Evolutionary conservation across 2,888 invertebrate genomes (phyloP).

Genomic region (Brachypterus glaber): DNA sequence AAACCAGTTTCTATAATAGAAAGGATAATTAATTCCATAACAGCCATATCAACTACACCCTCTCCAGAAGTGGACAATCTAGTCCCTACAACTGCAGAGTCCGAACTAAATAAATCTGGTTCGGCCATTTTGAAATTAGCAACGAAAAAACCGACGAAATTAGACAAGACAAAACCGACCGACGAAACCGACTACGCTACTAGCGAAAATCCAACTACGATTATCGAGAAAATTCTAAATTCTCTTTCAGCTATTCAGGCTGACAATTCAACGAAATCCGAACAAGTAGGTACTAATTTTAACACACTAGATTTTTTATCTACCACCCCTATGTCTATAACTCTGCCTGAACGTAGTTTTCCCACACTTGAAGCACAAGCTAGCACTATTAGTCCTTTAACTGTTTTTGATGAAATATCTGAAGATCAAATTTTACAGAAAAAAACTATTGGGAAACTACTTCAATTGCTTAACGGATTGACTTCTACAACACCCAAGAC

Average conservation of each 20-base stretch:
- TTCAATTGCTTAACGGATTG: slow-evolving; percentile 39
- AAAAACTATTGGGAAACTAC: slow-evolving; percentile 34
- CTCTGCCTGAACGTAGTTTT: slow-evolving; percentile 25
- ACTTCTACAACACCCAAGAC: slow-evolving; percentile 23
- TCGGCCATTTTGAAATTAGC: slow-evolving; percentile 39
- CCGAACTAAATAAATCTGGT: slow-evolving; percentile 26
- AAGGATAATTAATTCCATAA: slow-evolving; percentile 39
- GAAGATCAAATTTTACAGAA: slow-evolving; percentile 34
- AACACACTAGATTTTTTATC: slow-evolving; percentile 31
- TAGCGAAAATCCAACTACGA: slow-evolving; percentile 39
- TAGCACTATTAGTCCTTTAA: slow-evolving; percentile 33
- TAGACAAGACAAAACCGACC: slow-evolving; percentile 24
- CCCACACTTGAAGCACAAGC: slow-evolving; percentile 25
- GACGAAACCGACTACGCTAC: slow-evolving; percentile 24
- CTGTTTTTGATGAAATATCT: slow-evolving; percentile 32
- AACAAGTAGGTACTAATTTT: slow-evolving; percentile 37
- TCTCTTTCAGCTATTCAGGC: slow-evolving; percentile 39
- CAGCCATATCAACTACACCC: slow-evolving; percentile 35
- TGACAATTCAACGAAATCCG: slow-evolving; percentile 27
- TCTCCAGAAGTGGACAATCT: slow-evolving; percentile 15
- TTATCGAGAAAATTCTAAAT: slow-evolving; percentile 39
- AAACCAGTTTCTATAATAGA: slow-evolving; percentile 38
- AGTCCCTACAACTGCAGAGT: slow-evolving; percentile 18
- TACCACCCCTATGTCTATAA: slow-evolving; percentile 31
- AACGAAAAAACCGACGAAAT: slow-evolving; percentile 30